Base-by-base conservation (phyloP, 2,888 invertebrate species). In the Apamea epomidion region DNA sequence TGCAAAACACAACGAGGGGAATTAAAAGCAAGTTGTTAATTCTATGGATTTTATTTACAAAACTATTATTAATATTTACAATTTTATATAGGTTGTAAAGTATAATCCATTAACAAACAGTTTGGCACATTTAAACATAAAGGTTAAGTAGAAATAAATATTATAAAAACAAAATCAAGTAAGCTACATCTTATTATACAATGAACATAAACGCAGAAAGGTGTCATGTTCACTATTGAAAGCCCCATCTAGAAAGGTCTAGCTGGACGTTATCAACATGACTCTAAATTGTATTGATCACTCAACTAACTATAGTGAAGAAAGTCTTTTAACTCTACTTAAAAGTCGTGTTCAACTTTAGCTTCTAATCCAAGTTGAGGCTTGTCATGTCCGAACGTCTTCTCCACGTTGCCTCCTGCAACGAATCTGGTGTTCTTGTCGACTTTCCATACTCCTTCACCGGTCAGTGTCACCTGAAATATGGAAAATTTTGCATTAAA, bases 361-460 rank as follows among this genome's bases (percentile, higher is more conserved):
- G 89, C 94, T 64, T 92, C 88, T 0, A 93, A 32, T 1, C 90
- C 93, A 8, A 93, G 67, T 68, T 93, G 93, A 0, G 94, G 92
- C 72, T 84, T 92, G 0, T 91, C 90, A 16, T 89, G 89, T 0
- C 93, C 93, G 6, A 92, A 81, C 10, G 87, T 90, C 42, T 91
- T 91, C n/a, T 89, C 87, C 25, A 91, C 54, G 2, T 83, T 86
- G 0, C 93, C 94, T 1, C 94, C 94, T 48, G 93, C 91, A 0
- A 91, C 90, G 0, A 94, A 25, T 7, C 86, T 87, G 0, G 94
- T 92, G 77, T 93, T 90, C 76, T 93, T 93, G 78, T 91, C 93
- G 0, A 92, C 54, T 65, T 93, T 91, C 94, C 94, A 94, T 0
- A 91, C 88, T 32, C 93, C 94, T 5, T 92, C 92, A n/a, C 90